phyloP scores from a whole-genome alignment of 1,140 invertebrate genomes.

The Phthorimaea operculella region DNA sequence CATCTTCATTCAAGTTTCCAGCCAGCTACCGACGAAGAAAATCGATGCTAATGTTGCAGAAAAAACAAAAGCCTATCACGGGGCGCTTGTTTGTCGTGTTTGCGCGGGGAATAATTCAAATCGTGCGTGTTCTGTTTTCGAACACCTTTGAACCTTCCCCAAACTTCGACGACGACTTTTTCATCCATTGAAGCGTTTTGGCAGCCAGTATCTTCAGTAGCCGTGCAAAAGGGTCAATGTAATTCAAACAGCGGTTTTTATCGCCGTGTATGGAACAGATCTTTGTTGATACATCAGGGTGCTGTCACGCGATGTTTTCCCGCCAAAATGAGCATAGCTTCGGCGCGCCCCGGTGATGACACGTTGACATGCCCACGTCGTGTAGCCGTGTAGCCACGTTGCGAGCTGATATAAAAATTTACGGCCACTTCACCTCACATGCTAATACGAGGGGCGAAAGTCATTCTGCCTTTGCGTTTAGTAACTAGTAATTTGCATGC shows the following conservation, averaged over 20 bases:
- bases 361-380: conserved; percentile 22
- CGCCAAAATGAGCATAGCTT: conserved; percentile 19
- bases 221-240: too few species aligned
- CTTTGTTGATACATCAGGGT: conserved; percentile 7
- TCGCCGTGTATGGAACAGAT: too few species aligned
- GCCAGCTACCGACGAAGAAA: background rate
- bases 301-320: conserved; percentile 29
- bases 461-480: background rate
- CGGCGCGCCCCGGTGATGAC: conserved; percentile 15
- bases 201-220: too few species aligned
- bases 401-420: conserved; percentile 34
- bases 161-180: too few species aligned
- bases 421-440: conserved; percentile 30
- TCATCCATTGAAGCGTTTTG: too few species aligned
- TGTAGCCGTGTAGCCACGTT: too few species aligned
- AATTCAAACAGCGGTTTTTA: too few species aligned
- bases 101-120: conserved; percentile 37
- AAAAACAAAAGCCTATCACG: conserved; percentile 1
- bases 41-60: background rate
- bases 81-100: conserved; percentile 1
- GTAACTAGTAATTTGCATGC: background rate
- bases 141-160: conserved; percentile 17
- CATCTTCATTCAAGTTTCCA: too few species aligned
- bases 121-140: conserved; percentile 34
- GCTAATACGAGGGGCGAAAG: conserved; percentile 24